Conservation (phyloP, 23 tunicate genomes). For the Aplidium turbinatum region DNA sequence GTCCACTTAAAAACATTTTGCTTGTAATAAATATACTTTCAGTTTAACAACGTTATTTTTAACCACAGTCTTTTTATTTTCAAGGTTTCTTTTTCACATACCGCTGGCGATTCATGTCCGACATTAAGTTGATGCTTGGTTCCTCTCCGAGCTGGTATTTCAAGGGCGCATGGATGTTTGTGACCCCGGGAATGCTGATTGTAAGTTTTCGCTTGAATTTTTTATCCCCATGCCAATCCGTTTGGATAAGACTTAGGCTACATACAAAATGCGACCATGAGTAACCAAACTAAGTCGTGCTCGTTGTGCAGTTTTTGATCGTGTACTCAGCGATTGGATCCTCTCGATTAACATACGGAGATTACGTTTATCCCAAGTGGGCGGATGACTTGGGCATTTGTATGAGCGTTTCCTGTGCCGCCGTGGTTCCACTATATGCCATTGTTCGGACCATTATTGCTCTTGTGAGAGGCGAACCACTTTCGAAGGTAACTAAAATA, state of each 20-base stretch:
- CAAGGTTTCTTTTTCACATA: conserved; percentile 79
- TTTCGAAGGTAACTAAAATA: conserved; percentile 41
- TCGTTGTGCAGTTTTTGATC: conserved; percentile 57
- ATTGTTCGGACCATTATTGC: conserved; percentile 43
- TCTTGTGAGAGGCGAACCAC: conserved; percentile 27
- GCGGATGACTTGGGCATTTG: conserved; percentile 81
- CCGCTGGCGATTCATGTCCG: conserved; percentile 79
- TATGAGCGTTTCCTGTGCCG: conserved; percentile 71
- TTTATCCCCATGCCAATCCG: too few relatives aligned
- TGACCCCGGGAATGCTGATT: conserved; percentile 73
- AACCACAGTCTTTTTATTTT: too few relatives aligned
- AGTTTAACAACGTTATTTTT: too few relatives aligned
- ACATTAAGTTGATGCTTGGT: conserved; percentile 90
- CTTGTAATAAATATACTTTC: too few relatives aligned
- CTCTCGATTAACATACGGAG: conserved; percentile 41
- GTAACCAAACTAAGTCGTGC: not conserved
- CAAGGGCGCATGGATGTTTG: conserved; percentile 71
- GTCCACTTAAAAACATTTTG: too few relatives aligned
- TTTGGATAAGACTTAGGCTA: too few relatives aligned
- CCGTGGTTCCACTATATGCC: conserved; percentile 69
- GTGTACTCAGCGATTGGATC: conserved; percentile 55
- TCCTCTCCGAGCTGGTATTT: conserved; percentile 78
- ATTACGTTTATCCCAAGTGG: conserved; percentile 79
- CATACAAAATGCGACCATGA: too few relatives aligned
- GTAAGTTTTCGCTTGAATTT: too few relatives aligned